Conservation (phyloP, 2,888 invertebrate species). For the Dicyrtomina minuta region DNA sequence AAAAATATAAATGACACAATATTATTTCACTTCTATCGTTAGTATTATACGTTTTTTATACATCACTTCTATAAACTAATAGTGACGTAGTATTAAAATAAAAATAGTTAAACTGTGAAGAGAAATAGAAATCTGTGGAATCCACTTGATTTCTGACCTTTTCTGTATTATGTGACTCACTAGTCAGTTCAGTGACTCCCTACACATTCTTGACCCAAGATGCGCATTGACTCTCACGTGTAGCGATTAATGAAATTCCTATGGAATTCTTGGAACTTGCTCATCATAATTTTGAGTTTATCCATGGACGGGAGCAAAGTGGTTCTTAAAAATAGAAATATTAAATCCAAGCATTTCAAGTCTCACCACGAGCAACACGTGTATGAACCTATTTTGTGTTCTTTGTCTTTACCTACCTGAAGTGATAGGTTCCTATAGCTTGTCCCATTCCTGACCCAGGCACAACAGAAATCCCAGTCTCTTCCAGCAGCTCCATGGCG, state of each 20-base stretch:
- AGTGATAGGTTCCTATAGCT: conserved; percentile 88
- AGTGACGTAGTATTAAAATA: too few relatives aligned
- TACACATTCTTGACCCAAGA: too few relatives aligned
- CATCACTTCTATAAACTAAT: too few relatives aligned
- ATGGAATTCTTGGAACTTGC: conserved; percentile 80
- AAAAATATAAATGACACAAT: too few relatives aligned
- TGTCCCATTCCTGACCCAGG: conserved; percentile 96
- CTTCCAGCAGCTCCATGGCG: conserved; percentile 85
- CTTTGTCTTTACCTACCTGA: conserved; percentile 62
- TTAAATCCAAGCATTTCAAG: neutral
- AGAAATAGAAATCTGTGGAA: too few relatives aligned
- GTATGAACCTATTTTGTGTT: neutral
- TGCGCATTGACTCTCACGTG: conserved; percentile 36
- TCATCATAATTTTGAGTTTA: conserved; percentile 76
- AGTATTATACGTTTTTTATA: too few relatives aligned
- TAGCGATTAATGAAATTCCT: conserved; percentile 74
- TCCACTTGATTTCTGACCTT: too few relatives aligned
- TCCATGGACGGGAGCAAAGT: conserved; percentile 90
- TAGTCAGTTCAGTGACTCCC: too few relatives aligned
- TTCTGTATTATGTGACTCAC: too few relatives aligned
- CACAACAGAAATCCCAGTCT: conserved; percentile 89
- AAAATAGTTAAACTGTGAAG: too few relatives aligned
- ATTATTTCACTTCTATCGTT: too few relatives aligned
- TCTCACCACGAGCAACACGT: neutral
- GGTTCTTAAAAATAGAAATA: conserved; percentile 62